Base-by-base conservation (phyloP, 30 jellyfish, hydroid and myxozoan species). In the Morbakka virulenta region DNA sequence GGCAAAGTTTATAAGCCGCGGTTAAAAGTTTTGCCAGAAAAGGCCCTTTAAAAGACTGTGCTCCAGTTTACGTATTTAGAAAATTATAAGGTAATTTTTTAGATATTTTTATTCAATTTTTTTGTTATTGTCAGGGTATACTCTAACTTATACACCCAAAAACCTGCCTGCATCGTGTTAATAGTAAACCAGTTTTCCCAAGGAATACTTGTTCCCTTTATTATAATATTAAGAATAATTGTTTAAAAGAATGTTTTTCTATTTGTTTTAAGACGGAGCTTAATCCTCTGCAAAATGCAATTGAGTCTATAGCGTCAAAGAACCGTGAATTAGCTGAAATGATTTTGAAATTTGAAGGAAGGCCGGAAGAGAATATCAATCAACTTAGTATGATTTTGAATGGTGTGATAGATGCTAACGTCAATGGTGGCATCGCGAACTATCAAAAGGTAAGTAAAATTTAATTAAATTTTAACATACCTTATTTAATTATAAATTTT, bases 381-480 rank as follows among this genome's bases (percentile, higher is more conserved):
- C 95, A 94, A 0, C 67, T 92, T 76, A 92, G 98, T 32, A 92
- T 92, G 98, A 88, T 92, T 21, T 72, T 92, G 33, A 92, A 92
- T 74, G 98, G 98, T 28, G 94, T 92, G 50, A 92, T 92, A 48
- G 96, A 92, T 77, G 98, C 98, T 32, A 92, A 92, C 67, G 98
- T 92, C 35, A 92, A 92, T 79, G 98, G 98, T 0, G 98, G 98
- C 2, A 86, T 92, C 29, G 86, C 98, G 0, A 92, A 92, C 32
- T 92, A 92, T 64, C 98, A 92, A 67, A 62, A 66, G 83, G 98
- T 85, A 52, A 9, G 95, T 62, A 2, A 23, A 4, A 13, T 35
- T 69, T 21, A 35, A 35, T 33, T 6, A 67, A 34, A 25, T 69
- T n/a, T n/a, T n/a, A n/a, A n/a, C n/a, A n/a, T n/a, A n/a, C n/a